Evolutionary conservation across 2,888 invertebrate genomes (phyloP), one percentile per base, ranked within the genome.

Genomic region (Drosophila engyochracea): DNA sequence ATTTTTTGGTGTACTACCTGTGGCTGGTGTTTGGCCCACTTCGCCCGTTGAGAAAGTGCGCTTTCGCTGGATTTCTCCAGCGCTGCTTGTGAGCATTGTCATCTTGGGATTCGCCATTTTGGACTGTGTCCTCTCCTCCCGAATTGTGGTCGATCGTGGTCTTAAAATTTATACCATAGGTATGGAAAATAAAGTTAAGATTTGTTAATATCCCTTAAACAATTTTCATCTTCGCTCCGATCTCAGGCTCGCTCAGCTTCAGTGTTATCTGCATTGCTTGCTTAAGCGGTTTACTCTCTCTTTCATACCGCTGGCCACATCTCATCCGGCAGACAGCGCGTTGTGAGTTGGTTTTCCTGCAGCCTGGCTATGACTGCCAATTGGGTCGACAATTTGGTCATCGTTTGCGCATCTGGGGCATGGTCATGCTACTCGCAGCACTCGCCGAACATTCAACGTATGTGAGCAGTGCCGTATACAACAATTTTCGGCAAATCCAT

Each of bases 1-100:
- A 80, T 94, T 93, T 64, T 94, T 95, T 73, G 94, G 94, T 31
- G 89, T 95, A 22, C 84, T 95, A 78, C 95, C 95, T 0, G 94
- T 95, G 1, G 83, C 91, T 41, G 95, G 95, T 0, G 81, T 94
- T 16, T 93, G 91, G 78, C 93, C 93, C 1, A 87, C 90, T 5
- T 82, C 91, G 2, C 93, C 94, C 55, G 91, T 82, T 30, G 76
- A 82, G 28, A 78, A 85, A 12, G 87, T 93, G 2, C 67, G 77
- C 3, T 93, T 93, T 55, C 84, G 82, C 19, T 93, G 92, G 93
- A n/a, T 78, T 3, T 88, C 91, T 9, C 33, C 84, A 25, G 65
- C 86, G 0, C 58, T 91, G 0, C 16, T 91, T 10, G 64, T 88
- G 12, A 77, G 91, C 41, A 6, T 89, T 19, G 52, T 83, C 7